Evolutionary conservation across 1,140 invertebrate genomes (phyloP).

Genomic region (Aphelenchoides besseyi): DNA sequence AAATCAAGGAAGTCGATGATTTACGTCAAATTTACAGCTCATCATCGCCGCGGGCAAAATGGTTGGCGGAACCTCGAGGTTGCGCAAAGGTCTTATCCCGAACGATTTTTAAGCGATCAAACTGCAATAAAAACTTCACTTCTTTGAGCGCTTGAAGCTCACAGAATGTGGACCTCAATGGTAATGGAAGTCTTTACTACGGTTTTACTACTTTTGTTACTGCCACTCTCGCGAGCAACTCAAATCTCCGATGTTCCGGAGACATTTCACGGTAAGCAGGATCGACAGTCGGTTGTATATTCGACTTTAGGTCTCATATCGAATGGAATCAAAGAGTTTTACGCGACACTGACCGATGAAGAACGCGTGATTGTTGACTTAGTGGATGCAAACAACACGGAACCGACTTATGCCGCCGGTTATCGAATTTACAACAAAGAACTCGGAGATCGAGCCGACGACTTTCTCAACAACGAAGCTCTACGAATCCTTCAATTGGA

Average conservation of each 20-base stretch:
- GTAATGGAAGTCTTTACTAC: background rate
- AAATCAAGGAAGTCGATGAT: too few species aligned
- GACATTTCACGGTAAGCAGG: background rate
- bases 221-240: background rate
- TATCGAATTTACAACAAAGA: background rate
- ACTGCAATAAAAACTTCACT: background rate
- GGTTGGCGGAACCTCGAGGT: background rate
- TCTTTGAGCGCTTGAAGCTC: too few species aligned
- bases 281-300: background rate
- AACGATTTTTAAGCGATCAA: background rate
- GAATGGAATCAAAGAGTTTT: constrained; percentile 5
- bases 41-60: background rate
- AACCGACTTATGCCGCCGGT: background rate
- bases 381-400: constrained; percentile 7
- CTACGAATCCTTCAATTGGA: background rate
- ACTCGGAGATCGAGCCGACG: background rate
- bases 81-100: background rate
- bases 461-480: constrained; percentile 5
- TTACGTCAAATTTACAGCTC: background rate
- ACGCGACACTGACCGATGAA: background rate
- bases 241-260: constrained; percentile 6
- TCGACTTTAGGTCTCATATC: background rate
- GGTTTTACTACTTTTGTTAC: background rate
- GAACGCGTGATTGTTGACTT: background rate
- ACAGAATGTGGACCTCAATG: background rate